These are phyloP conservation scores for Mactromeris polynyma DNA, from an alignment of 2,888 invertebrate species.

Conservation along the genomic window DNA sequence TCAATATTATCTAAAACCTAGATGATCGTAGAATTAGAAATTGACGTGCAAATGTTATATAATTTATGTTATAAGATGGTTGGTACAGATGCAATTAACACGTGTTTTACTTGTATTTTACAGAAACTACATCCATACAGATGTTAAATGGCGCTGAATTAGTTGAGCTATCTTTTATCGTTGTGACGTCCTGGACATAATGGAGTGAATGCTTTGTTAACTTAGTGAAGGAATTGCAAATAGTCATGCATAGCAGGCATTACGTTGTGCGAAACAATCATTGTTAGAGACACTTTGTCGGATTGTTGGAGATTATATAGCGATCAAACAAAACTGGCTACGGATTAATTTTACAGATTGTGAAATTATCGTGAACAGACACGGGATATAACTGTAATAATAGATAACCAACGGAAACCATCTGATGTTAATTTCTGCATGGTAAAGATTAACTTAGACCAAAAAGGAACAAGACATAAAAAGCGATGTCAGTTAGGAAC, in stretches of 20 bases:
- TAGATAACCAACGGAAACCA: neutral
- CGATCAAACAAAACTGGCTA: neutral
- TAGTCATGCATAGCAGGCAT: neutral
- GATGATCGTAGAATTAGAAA: neutral
- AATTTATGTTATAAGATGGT: neutral
- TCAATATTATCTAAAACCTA: neutral
- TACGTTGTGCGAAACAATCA: neutral
- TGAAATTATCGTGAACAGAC: neutral
- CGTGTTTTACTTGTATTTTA: neutral
- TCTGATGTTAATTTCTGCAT: neutral
- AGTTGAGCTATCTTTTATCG: neutral
- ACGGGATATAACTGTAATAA: neutral
- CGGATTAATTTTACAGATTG: neutral
- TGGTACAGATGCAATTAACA: neutral
- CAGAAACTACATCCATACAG: neutral
- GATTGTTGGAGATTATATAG: neutral
- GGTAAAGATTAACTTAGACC: neutral
- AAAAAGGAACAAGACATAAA: neutral
- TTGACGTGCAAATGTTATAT: neutral
- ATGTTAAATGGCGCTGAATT: neutral
- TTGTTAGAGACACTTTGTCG: neutral
- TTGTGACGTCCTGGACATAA: neutral
- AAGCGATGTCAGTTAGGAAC: slow-evolving; percentile 56
- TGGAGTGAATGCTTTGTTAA: neutral
- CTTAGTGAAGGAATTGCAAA: neutral